phyloP scores from a whole-genome alignment of 2,113 vertebrate genomes.

The Lynx canadensis region DNA sequence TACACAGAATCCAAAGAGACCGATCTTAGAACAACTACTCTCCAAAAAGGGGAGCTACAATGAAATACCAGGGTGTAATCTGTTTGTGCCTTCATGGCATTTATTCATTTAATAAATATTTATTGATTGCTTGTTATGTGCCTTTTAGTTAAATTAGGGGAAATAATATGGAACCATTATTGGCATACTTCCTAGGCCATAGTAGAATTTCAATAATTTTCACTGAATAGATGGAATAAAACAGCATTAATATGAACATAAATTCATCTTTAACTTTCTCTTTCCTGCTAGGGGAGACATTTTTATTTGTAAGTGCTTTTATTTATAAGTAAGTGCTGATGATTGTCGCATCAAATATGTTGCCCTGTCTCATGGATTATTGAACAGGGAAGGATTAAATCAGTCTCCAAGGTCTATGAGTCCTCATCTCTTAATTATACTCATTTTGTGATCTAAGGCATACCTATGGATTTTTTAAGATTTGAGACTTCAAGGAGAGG shows the following conservation, averaged over 20 bases:
- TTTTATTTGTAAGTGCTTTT: slow-evolving; percentile 18
- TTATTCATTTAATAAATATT: slow-evolving; percentile 4
- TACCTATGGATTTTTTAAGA: slow-evolving; percentile 28
- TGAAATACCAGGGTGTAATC: background rate
- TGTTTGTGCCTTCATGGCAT: background rate
- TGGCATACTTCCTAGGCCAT: background rate
- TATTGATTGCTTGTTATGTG: background rate
- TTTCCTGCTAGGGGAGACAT: background rate
- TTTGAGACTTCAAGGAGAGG: slow-evolving; percentile 50
- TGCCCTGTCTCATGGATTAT: background rate
- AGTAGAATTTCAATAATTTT: background rate
- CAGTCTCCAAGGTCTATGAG: background rate
- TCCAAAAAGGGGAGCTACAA: background rate
- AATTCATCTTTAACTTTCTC: background rate
- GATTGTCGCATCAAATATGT: background rate
- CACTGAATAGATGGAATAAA: background rate
- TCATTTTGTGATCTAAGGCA: slow-evolving; percentile 50
- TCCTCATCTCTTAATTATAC: slow-evolving; percentile 35
- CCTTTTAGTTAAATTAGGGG: slow-evolving; percentile 1
- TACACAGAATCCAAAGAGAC: background rate
- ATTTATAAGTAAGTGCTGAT: background rate
- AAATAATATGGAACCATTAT: slow-evolving; percentile 4
- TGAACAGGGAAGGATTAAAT: slow-evolving; percentile 37
- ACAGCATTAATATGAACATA: background rate
- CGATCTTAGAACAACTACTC: background rate